These are phyloP conservation scores for Pipistrellus pipistrellus DNA, from an alignment of 2,797 vertebrate species.

Conservation along the genomic window DNA sequence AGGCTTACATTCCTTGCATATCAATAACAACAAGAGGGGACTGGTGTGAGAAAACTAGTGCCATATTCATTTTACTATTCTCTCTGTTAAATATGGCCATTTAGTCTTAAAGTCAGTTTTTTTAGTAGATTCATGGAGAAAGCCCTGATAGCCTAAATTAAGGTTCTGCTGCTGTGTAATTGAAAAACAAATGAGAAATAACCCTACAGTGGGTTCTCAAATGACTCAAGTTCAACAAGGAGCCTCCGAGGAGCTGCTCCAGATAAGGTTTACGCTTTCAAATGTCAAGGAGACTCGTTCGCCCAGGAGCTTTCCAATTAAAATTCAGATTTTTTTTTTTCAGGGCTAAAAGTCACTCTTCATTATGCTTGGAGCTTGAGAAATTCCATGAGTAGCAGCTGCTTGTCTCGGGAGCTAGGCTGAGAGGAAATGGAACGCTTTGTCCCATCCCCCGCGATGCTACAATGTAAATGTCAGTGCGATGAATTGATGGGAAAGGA, in stretches of 20 bases:
- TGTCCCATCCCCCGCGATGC: not conserved
- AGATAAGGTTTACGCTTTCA: conserved; percentile 22
- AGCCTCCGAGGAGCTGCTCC: conserved; percentile 30
- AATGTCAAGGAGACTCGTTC: conserved; percentile 60
- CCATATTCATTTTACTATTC: not conserved
- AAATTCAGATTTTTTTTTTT: conserved; percentile 59
- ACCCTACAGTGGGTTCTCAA: not conserved
- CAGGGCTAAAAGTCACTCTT: conserved; percentile 49
- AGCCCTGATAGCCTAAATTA: conserved; percentile 36
- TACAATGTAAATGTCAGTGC: not conserved
- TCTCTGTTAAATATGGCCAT: conserved; percentile 29
- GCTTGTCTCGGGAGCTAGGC: conserved; percentile 24
- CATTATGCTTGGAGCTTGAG: conserved; percentile 50
- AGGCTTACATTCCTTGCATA: not conserved
- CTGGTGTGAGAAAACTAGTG: not conserved
- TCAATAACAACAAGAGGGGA: conserved; percentile 41
- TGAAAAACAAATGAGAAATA: conserved; percentile 65
- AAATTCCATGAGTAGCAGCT: conserved; percentile 45
- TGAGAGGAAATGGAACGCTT: conserved; percentile 1
- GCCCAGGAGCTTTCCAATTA: conserved; percentile 47
- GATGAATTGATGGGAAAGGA: not conserved
- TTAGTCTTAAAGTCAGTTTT: conserved; percentile 21
- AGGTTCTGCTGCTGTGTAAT: conserved; percentile 37
- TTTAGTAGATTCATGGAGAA: conserved; percentile 27
- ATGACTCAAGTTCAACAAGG: conserved; percentile 48